Base-by-base conservation (phyloP, 2,888 invertebrate genomes). In the Thymelicus lineola region DNA sequence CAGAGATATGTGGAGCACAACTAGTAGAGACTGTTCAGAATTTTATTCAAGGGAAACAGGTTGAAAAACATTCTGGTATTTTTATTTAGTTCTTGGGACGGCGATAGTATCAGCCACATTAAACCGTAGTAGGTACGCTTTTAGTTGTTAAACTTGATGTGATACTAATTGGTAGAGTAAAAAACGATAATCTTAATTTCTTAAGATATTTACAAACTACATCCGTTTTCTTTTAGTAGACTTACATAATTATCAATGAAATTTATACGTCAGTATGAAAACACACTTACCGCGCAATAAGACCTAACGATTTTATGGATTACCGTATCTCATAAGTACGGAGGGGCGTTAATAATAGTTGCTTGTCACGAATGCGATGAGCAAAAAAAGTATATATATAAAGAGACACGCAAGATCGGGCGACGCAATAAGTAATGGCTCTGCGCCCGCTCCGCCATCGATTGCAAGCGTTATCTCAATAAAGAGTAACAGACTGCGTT, bases 401-500 rank as follows among this genome's bases (percentile, higher is more conserved):
- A 86, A 89, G 79, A 83, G 86, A 89, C 89, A 91, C 88, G 89
- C 90, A 82, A 90, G 87, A 88, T 86, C 87, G 78, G 84, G 79
- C 86, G 85, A 80, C 81, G 87, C 84, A 82, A 83, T 90, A 90
- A 92, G 87, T 91, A 89, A 92, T 90, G 89, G 85, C 79, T 81
- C 79, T 85, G 86, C 86, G 84, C 82, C 81, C 74, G 73, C 76
- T 74, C 73, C 71, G 77, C 79, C 78, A 78, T 82, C 80, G 79
- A 81, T 91, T 90, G 88, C 88, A 80, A 87, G 86, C 88, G 88
- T 89, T 92, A 93, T 93, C 92, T 93, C 91, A 92, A 93, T 93
- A 93, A 93, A 93, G 91, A 90, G 86, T 90, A 91, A 89, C 91
- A 86, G 88, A 91, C 91, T 89, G 90, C 88, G 89, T 92, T 93